A percentile compares a stretch with the other conserved stretches of the same genome.
These are phyloP conservation scores for Sebastes steindachneri DNA, from an alignment of 2,797 vertebrate species.

Conservation along the genomic window DNA sequence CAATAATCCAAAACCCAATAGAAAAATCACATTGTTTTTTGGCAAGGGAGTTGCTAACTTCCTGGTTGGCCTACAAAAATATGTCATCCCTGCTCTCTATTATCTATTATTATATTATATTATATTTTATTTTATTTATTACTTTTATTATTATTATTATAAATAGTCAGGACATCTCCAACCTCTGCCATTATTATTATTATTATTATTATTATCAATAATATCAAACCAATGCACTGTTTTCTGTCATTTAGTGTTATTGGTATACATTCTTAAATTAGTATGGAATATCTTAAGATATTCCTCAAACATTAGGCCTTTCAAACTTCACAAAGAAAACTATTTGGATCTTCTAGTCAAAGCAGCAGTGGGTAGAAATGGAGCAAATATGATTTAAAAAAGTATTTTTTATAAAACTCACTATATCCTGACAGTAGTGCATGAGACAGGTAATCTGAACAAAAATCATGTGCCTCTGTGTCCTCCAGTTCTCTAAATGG, in stretches of 20 bases:
- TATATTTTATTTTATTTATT: neutral
- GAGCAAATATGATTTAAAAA: too few relatives aligned
- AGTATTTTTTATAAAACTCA: too few relatives aligned
- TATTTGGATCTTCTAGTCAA: neutral
- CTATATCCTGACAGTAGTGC: too few relatives aligned
- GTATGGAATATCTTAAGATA: neutral
- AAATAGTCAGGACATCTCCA: neutral
- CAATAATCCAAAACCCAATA: too few relatives aligned
- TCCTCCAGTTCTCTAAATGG: too few relatives aligned
- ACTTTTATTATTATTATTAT: neutral
- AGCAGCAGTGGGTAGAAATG: too few relatives aligned
- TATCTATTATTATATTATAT: neutral
- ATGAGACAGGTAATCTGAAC: too few relatives aligned
- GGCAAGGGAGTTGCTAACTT: too few relatives aligned
- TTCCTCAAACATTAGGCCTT: neutral
- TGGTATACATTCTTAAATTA: neutral
- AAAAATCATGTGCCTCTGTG: too few relatives aligned
- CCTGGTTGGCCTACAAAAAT: too few relatives aligned
- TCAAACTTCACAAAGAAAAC: neutral
- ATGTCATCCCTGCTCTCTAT: too few relatives aligned
- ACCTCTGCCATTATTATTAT: neutral
- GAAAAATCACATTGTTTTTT: too few relatives aligned
- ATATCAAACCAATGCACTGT: neutral
- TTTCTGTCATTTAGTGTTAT: slow-evolving; percentile 1
- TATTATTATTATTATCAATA: neutral